phyloP scores from a whole-genome alignment of 1,140 invertebrate genomes.

The Argopecten irradians region DNA sequence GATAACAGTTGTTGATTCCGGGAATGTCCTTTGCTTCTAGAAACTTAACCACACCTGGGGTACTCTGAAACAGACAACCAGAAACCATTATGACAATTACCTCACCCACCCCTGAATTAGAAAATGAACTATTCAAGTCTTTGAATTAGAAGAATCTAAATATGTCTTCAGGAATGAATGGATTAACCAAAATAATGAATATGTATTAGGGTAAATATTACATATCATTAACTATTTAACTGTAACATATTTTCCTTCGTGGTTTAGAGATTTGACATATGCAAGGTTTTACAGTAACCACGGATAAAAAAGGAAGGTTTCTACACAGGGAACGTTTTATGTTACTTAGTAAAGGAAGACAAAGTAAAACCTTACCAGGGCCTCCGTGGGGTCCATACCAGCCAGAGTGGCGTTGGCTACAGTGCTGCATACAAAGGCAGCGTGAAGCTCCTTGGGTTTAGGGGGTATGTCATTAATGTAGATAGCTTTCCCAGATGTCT shows the following conservation, averaged over 20 bases:
- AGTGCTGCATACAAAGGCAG: slow-evolving; percentile 75
- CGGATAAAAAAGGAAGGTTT: neutral
- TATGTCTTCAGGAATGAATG: no score
- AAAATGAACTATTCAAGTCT: no score
- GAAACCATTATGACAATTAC: no score
- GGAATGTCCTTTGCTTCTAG: slow-evolving; percentile 76
- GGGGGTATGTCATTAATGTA: slow-evolving; percentile 78
- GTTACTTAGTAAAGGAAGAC: neutral
- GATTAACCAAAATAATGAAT: no score
- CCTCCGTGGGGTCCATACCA: slow-evolving; percentile 64
- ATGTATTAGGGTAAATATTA: no score
- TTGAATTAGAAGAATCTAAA: no score
- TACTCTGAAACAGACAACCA: slow-evolving; percentile 48
- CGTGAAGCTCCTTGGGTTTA: slow-evolving; percentile 74
- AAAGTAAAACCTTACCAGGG: slow-evolving; percentile 56
- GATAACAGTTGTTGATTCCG: slow-evolving; percentile 66
- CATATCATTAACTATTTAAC: no score
- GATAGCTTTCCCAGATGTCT: slow-evolving; percentile 77
- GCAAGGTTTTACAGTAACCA: no score
- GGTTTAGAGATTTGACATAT: no score
- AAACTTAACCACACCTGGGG: slow-evolving; percentile 75
- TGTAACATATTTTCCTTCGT: no score
- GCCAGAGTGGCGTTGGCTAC: slow-evolving; percentile 73
- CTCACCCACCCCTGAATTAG: no score
- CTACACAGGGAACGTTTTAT: neutral